Evolutionary conservation across 2,113 vertebrate species (phyloP).

Genomic region (Sakesphorus luctuosus): DNA sequence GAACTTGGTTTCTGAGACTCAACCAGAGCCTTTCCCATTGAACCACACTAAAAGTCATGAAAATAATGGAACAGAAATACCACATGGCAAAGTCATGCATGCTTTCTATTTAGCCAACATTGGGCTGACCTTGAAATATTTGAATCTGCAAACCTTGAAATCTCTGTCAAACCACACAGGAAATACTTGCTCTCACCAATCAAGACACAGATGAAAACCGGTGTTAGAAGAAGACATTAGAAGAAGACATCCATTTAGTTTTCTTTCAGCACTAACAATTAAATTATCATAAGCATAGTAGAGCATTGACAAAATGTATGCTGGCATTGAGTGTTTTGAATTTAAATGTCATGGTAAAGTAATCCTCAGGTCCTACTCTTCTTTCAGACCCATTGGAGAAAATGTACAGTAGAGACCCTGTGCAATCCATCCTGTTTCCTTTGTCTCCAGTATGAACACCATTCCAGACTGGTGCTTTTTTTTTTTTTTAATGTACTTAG

Average conservation of each 20-base stretch:
- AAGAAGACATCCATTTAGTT: not conserved
- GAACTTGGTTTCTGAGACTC: conserved; percentile 58
- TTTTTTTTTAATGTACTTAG: not conserved
- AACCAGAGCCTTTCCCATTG: conserved; percentile 52
- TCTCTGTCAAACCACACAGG: conserved; percentile 20
- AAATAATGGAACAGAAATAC: conserved; percentile 56
- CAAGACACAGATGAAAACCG: not conserved
- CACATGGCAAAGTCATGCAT: conserved; percentile 7
- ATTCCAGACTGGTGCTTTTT: too few relatives aligned
- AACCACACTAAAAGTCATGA: conserved; percentile 56
- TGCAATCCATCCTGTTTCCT: not conserved
- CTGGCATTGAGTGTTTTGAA: not conserved
- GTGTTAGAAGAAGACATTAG: not conserved
- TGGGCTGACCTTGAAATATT: conserved; percentile 49
- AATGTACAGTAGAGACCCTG: not conserved
- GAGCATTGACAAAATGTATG: not conserved
- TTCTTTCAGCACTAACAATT: conserved; percentile 8
- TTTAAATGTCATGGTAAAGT: not conserved
- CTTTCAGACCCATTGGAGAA: not conserved
- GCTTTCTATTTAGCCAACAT: conserved; percentile 25
- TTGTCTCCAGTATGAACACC: not conserved
- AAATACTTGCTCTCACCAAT: not conserved
- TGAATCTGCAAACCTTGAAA: conserved; percentile 6
- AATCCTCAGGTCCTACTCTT: not conserved
- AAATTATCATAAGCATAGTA: not conserved